phyloP scores from a whole-genome alignment of 2,888 invertebrate species.

The Molanna angustata region DNA sequence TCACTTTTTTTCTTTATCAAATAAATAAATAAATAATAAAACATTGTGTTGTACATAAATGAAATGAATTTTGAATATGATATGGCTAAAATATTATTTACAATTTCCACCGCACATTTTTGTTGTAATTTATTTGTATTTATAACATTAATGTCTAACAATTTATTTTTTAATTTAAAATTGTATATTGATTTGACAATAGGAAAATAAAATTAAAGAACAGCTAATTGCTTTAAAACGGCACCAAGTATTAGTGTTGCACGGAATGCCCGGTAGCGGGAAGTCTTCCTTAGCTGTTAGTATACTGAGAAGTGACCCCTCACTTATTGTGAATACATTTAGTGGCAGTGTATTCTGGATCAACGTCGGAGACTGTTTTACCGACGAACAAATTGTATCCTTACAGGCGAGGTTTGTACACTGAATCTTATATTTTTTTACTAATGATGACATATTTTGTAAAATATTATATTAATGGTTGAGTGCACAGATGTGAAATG shows the following conservation, averaged over 20 bases:
- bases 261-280: conserved; percentile 75
- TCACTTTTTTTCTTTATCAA: no score
- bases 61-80: no score
- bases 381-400: conserved; percentile 49
- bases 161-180: no score
- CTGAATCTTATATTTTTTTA: not conserved
- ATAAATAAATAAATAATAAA: no score
- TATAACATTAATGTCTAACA: no score
- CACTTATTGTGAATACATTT: conserved; percentile 53
- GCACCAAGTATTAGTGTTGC: conserved; percentile 59
- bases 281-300: conserved; percentile 66
- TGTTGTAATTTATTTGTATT: no score
- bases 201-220: conserved; percentile 53
- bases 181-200: no score
- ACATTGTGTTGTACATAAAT: no score
- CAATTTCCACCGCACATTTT: no score
- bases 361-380: conserved; percentile 52
- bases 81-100: no score
- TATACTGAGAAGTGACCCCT: conserved; percentile 52
- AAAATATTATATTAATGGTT: no score
- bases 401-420: conserved; percentile 38
- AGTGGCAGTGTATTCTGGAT: conserved; percentile 58
- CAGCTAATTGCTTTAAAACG: conserved; percentile 49
- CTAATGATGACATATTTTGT: not conserved
- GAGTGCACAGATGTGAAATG: no score